A percentile compares a stretch with the other conserved stretches of the same genome.
These are phyloP conservation scores for Galemys pyrenaicus DNA, from an alignment of 2,113 vertebrate genomes.

Conservation along the genomic window DNA sequence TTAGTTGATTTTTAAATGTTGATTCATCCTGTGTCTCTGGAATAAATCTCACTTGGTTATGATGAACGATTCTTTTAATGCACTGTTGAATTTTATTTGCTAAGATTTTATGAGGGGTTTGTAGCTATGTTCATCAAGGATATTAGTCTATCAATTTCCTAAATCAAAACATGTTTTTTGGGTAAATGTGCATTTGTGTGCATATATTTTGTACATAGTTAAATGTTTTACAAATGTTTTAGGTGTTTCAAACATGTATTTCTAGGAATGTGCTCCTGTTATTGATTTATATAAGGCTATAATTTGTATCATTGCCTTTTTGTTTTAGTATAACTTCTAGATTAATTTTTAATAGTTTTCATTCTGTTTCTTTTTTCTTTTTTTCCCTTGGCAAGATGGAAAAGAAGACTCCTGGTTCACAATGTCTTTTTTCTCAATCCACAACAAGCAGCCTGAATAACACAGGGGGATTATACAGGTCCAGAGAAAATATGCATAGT, in stretches of 20 bases:
- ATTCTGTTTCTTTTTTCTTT: neutral
- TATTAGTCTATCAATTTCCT: neutral
- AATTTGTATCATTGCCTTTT: neutral
- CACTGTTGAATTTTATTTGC: no score
- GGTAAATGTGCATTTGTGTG: no score
- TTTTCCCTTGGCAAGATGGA: neutral
- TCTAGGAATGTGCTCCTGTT: neutral
- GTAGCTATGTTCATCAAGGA: no score
- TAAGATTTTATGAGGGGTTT: no score
- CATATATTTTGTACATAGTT: neutral
- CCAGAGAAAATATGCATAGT: no score
- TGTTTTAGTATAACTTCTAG: neutral
- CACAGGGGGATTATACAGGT: fast-evolving
- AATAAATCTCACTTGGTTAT: no score
- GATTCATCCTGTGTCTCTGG: no score
- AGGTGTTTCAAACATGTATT: neutral
- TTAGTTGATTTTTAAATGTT: no score
- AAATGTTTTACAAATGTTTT: neutral
- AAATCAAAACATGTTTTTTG: neutral
- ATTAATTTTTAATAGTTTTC: neutral
- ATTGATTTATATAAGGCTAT: neutral
- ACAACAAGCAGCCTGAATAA: neutral
- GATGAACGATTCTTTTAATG: no score
- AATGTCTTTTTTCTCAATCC: neutral
- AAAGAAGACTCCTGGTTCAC: neutral